A percentile compares a stretch with the other conserved stretches of the same genome.
These are phyloP conservation scores for Tokudaia tokunoshimensis DNA, from an alignment of 2,797 vertebrate species.

Conservation along the genomic window DNA sequence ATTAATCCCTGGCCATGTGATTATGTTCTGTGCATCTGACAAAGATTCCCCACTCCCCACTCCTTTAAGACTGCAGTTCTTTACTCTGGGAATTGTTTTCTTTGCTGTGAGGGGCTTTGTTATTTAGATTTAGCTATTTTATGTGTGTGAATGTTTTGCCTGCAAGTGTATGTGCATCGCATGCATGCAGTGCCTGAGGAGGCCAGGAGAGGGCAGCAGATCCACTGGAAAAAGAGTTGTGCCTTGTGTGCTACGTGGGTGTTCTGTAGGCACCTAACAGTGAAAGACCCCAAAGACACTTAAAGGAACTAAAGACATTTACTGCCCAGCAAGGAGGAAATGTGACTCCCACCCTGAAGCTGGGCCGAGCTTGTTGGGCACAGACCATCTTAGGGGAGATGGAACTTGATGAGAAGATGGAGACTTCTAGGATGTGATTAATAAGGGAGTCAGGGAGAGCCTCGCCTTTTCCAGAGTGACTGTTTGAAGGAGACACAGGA, in stretches of 20 bases:
- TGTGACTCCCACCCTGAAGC: background rate
- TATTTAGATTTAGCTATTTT: background rate
- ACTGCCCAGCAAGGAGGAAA: background rate
- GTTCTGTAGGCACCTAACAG: background rate
- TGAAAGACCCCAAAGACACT: background rate
- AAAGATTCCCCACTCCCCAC: too few species aligned
- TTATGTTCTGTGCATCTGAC: background rate
- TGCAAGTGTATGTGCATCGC: background rate
- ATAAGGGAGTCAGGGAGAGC: background rate
- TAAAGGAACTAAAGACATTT: slow-evolving; percentile 1
- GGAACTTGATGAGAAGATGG: background rate
- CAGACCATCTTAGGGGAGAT: background rate
- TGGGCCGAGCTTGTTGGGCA: background rate
- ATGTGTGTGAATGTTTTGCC: background rate
- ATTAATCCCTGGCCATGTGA: too few species aligned
- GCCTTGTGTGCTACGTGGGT: too few species aligned
- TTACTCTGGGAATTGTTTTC: background rate
- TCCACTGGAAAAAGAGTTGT: background rate
- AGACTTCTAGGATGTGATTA: slow-evolving; percentile 19
- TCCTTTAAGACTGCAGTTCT: background rate
- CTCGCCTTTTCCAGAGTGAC: background rate
- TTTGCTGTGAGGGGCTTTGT: background rate
- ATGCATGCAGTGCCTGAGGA: background rate
- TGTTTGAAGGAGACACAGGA: slow-evolving; percentile 18
- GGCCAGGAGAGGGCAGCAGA: background rate